These are phyloP conservation scores for Phainopepla nitens DNA, from an alignment of 2,113 vertebrate genomes.

Conservation along the genomic window DNA sequence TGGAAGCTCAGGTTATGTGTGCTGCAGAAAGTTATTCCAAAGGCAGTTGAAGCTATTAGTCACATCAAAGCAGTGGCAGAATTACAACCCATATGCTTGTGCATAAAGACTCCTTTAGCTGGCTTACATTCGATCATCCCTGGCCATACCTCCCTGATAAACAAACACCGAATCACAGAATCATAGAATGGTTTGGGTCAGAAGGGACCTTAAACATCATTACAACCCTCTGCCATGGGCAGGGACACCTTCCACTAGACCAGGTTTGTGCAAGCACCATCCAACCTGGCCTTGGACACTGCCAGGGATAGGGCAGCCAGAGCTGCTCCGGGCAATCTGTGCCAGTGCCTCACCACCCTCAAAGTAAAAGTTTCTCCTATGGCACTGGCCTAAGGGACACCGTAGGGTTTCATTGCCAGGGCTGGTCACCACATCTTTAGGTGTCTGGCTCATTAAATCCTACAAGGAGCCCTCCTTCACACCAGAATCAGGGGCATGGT, in stretches of 20 bases:
- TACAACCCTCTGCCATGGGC: background rate
- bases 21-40: background rate
- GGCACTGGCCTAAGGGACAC: background rate
- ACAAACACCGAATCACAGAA: background rate
- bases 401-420: background rate
- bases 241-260: background rate
- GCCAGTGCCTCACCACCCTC: background rate
- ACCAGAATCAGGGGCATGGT: background rate
- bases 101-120: background rate
- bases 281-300: background rate
- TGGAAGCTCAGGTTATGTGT: background rate
- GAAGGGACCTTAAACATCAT: background rate
- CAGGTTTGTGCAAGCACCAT: background rate
- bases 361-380: background rate
- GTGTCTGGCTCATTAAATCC: background rate
- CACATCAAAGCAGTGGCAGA: background rate
- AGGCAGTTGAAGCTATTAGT: background rate
- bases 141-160: background rate
- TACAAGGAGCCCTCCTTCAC: background rate
- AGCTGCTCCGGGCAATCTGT: background rate
- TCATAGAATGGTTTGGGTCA: background rate
- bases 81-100: background rate
- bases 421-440: background rate
- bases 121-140: background rate
- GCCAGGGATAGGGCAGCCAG: background rate